phyloP scores from a whole-genome alignment of 2,888 invertebrate species.

The Pseudococcus jackbeardsleyi region DNA sequence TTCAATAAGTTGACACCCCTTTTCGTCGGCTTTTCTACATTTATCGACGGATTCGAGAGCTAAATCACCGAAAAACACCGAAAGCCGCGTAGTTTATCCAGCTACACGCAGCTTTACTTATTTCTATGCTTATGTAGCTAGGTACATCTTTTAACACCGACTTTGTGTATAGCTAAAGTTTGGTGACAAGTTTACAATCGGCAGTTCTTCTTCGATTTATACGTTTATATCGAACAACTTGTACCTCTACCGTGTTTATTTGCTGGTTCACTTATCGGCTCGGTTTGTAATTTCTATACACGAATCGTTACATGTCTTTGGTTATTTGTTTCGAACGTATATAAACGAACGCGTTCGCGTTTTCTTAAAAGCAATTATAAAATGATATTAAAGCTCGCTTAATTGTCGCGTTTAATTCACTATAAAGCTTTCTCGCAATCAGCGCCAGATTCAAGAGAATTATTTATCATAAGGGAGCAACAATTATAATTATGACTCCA shows the following conservation, averaged over 20 bases:
- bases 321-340: neutral
- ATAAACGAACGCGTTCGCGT: neutral
- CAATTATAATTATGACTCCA: constrained; percentile 26
- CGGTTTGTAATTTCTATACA: neutral
- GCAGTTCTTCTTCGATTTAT: neutral
- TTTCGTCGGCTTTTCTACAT: neutral
- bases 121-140: neutral
- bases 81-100: neutral
- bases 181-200: constrained; percentile 5
- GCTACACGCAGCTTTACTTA: neutral
- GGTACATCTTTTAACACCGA: neutral
- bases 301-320: neutral
- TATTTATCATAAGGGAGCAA: constrained; percentile 47
- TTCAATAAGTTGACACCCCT: neutral
- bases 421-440: constrained; percentile 23
- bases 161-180: neutral
- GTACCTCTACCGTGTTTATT: neutral
- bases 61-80: neutral
- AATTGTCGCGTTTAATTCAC: constrained; percentile 24
- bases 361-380: constrained; percentile 33
- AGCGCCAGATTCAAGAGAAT: constrained; percentile 22
- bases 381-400: constrained; percentile 8
- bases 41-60: constrained; percentile 2
- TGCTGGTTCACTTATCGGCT: neutral
- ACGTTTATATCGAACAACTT: neutral